Percentiles rank a stretch among this genome's conserved stretches.
Evolutionary conservation across 1,140 invertebrate genomes (phyloP).

Genomic region (Agrypnia vestita): DNA sequence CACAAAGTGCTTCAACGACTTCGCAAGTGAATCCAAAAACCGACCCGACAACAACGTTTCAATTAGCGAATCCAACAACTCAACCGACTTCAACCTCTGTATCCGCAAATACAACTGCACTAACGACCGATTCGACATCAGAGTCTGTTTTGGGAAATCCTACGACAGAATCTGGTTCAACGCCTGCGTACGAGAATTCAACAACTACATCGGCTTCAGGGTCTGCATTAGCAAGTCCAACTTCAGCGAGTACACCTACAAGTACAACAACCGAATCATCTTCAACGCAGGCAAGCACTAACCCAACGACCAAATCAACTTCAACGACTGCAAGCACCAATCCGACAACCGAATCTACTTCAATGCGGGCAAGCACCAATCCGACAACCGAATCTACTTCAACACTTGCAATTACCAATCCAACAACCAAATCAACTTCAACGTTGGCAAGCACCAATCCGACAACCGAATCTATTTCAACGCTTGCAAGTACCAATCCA

Average conservation of each 20-base stretch:
- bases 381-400: conserved; percentile 35
- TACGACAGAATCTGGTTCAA: too few species aligned
- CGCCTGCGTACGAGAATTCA: too few species aligned
- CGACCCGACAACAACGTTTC: conserved; percentile 3
- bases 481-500: neutral
- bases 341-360: conserved; percentile 54
- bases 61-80: conserved; percentile 58
- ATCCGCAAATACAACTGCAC: conserved; percentile 60
- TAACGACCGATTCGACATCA: conserved; percentile 20
- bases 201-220: too few species aligned
- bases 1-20: neutral
- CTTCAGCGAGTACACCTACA: too few species aligned
- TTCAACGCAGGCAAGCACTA: too few species aligned
- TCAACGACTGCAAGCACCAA: conserved; percentile 47
- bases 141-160: too few species aligned
- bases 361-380: conserved; percentile 54
- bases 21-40: neutral
- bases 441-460: neutral
- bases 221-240: too few species aligned
- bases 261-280: too few species aligned
- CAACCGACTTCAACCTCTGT: conserved; percentile 51
- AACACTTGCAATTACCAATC: conserved; percentile 42
- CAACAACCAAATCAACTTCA: conserved; percentile 62
- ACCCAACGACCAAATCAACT: neutral
- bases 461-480: conserved; percentile 26